Evolutionary conservation across 2,888 invertebrate genomes (phyloP).

Genomic region (Coecobrya sp.): DNA sequence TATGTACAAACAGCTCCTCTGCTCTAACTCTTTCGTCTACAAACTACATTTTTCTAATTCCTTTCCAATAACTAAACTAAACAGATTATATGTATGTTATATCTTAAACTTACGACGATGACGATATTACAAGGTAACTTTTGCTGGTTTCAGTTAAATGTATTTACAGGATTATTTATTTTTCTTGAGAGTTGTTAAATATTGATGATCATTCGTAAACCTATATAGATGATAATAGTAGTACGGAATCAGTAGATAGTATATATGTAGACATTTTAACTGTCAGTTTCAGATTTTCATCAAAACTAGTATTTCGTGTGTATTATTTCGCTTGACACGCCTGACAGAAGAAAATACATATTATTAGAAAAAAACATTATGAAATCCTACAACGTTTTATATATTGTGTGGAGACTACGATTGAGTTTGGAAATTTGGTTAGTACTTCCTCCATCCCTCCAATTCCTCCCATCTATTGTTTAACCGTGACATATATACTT

Average conservation of each 20-base stretch:
- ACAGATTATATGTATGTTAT: too few relatives aligned
- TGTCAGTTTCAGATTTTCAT: not conserved
- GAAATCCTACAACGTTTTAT: not conserved
- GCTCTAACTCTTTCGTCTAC: not conserved
- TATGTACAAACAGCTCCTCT: not conserved
- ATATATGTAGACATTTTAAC: not conserved
- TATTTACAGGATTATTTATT: not conserved
- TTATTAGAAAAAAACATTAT: not conserved
- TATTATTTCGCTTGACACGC: too few relatives aligned
- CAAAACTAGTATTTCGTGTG: too few relatives aligned
- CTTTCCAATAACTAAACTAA: too few relatives aligned
- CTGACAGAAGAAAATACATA: not conserved
- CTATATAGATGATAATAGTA: not conserved
- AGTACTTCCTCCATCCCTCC: not conserved
- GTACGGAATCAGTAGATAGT: not conserved
- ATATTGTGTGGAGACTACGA: not conserved
- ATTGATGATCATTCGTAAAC: not conserved
- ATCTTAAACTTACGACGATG: too few relatives aligned
- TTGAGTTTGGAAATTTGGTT: conserved; percentile 1
- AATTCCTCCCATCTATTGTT: not conserved
- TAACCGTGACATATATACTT: too few relatives aligned
- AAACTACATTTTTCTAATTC: not conserved
- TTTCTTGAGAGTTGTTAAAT: not conserved
- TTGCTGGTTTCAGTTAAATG: not conserved
- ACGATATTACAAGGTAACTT: conserved; percentile 6